Evolutionary conservation across 1,140 invertebrate species (phyloP), one percentile per base, ranked within the genome.

Genomic region (Drosophila watanabei): DNA sequence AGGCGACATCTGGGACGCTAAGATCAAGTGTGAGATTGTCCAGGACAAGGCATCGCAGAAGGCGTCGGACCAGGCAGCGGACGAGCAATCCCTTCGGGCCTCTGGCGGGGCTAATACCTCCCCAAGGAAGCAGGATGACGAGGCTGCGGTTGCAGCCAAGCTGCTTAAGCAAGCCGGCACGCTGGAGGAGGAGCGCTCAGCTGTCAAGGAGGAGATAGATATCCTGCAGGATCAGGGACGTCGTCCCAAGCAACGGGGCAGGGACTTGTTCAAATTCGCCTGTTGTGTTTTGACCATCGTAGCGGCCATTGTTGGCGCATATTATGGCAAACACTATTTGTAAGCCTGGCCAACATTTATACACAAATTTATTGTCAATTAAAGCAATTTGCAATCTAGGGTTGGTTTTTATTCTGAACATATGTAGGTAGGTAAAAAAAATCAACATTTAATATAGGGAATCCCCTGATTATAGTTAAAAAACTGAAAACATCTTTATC

Each of bases 21-120:
- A 75, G 65, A 52, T 90, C 20, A 75, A 33, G 9, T 79, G 88
- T n/a, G 77, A 71, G 6, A 43, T 89, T n/a, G 5, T 73, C 5
- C 30, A 39, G 0, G 14, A 7, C 4, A 60, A 63, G 24, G 0
- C 14, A 8, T 2, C 14, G 5, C 51, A 62, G 1, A 61, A 64
- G 30, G 11, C 13, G 14, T 1, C n/a, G 4, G 41, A 61, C 7
- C 43, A 41, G 39, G 10, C 33, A n/a, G 20, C 56, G 33, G 10
- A 4, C 8, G 56, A 58, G 4, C 18, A 16, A 1, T 1, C 30
- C 0, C 66, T 33, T 3, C 65, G 63, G 8, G 10, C 51, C 10
- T 41, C 33, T 2, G 20, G 62, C 10, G 39, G 51, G 1, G 41
- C 11, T 1, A 7, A 0, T 7, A 11, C 2, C 48, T 5, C 39